Evolutionary conservation across 2,113 vertebrate species (phyloP).

Genomic region (Abramis brama): DNA sequence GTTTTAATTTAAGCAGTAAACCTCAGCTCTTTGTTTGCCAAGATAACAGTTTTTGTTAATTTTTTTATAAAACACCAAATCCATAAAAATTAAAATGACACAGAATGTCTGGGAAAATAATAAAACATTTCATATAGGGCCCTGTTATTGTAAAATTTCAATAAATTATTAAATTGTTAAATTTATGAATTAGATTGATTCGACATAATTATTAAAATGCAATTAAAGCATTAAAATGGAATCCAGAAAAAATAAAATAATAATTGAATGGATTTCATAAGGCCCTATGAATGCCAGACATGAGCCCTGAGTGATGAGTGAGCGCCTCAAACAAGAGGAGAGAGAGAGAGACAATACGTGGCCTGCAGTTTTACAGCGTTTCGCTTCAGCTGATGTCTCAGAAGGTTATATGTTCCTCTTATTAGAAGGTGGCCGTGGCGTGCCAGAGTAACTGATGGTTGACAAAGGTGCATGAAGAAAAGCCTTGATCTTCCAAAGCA

Average conservation of each 20-base stretch:
- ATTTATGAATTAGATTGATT: not conserved
- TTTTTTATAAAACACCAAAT: not conserved
- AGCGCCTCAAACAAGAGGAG: not conserved
- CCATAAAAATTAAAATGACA: not conserved
- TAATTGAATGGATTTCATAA: not conserved
- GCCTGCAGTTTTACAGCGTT: conserved; percentile 4
- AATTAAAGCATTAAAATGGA: too few relatives aligned
- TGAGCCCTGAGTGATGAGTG: not conserved
- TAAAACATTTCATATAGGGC: not conserved
- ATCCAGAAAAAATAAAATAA: not conserved
- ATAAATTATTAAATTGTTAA: not conserved
- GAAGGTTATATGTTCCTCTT: conserved; percentile 50
- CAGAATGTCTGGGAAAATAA: not conserved
- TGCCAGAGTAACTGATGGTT: conserved; percentile 52
- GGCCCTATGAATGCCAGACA: not conserved
- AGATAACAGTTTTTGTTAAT: not conserved
- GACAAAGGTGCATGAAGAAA: conserved; percentile 49
- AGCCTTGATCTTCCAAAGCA: conserved; percentile 55
- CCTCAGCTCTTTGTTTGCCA: too few relatives aligned
- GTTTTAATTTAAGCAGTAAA: too few relatives aligned
- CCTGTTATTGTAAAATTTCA: not conserved
- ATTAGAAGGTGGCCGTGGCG: conserved; percentile 51
- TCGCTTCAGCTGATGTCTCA: conserved; percentile 21
- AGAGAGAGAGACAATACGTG: conserved; percentile 2
- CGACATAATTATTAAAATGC: not conserved